Conservation (phyloP, 2,113 vertebrate genomes). For the Myrmophylax atrothorax region DNA sequence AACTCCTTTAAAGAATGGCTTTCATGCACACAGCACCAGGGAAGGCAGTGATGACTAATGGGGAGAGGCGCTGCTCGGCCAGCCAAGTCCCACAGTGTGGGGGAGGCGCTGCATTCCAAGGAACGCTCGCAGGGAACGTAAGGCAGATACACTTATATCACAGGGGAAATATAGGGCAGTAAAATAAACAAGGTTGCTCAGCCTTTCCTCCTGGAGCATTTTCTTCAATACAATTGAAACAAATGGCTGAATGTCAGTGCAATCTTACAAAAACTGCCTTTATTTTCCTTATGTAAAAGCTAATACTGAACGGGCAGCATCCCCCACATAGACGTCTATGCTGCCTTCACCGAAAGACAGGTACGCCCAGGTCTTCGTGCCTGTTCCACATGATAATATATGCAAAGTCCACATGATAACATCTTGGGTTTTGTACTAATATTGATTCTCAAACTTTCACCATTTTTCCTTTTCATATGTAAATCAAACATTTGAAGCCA, state of each 20-base stretch:
- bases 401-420: background rate
- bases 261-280: background rate
- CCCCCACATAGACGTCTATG: background rate
- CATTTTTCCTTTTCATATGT: background rate
- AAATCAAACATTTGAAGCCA: background rate
- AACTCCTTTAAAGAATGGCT: background rate
- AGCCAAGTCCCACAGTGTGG: background rate
- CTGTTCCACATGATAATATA: rapidly evolving
- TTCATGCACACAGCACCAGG: background rate
- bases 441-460: background rate
- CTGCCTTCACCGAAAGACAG: background rate
- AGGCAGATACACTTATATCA: background rate
- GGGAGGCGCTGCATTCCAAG: background rate
- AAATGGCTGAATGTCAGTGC: background rate
- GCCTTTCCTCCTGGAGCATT: background rate
- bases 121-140: background rate
- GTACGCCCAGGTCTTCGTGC: background rate
- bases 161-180: background rate
- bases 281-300: background rate
- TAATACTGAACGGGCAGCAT: background rate
- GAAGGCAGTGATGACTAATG: background rate
- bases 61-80: background rate
- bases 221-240: background rate
- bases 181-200: background rate
- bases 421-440: background rate